Conservation (phyloP, 2,797 vertebrate genomes). For the Helarctos malayanus region DNA sequence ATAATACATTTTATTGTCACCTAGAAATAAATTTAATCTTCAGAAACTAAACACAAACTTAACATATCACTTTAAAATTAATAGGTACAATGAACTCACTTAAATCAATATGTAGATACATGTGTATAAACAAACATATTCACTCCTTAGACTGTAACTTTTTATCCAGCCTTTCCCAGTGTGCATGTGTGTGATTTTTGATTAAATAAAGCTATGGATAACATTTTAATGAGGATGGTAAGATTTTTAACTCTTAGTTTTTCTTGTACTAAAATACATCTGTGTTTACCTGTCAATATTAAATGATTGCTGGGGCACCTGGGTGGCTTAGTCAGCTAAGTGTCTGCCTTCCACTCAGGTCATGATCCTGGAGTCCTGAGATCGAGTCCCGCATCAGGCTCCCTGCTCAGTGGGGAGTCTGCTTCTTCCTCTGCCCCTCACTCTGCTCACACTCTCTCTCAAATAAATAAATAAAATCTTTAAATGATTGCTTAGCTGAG, state of each 20-base stretch:
- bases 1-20: not conserved
- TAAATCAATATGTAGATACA: not conserved
- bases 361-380: too few species aligned
- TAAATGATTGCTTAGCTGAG: not conserved
- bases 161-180: not conserved
- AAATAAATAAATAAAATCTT: not conserved
- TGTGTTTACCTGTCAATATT: not conserved
- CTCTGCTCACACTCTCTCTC: not conserved
- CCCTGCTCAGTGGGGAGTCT: not conserved
- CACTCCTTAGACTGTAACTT: not conserved
- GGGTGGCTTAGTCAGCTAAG: not conserved
- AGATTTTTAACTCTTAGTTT: not conserved
- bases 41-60: not conserved
- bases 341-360: not conserved
- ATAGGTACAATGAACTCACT: not conserved
- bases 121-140: not conserved
- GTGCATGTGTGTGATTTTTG: not conserved
- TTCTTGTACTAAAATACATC: not conserved
- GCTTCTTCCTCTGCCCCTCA: not conserved
- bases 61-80: not conserved
- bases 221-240: not conserved
- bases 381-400: fast-evolving
- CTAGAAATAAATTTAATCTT: not conserved
- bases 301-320: not conserved
- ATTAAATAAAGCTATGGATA: not conserved